Evolutionary conservation across 2,888 invertebrate species (phyloP).

Genomic region (Rhodophaea formosa): DNA sequence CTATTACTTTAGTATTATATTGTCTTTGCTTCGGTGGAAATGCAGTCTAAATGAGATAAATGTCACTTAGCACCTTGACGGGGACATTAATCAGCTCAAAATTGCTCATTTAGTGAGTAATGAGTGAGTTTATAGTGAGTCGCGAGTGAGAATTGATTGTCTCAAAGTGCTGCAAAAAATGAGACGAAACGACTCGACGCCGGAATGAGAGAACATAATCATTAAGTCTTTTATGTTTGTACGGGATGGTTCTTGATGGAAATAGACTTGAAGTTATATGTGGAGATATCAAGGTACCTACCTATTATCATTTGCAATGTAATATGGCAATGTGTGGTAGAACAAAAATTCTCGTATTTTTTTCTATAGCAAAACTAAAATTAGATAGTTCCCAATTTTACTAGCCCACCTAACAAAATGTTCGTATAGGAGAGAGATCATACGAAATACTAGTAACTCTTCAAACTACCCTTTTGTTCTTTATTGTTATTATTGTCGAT

Average conservation of each 20-base stretch:
- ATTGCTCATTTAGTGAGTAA: conserved; percentile 32
- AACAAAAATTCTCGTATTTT: no score
- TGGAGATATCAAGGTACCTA: background rate
- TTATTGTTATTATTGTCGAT: no score
- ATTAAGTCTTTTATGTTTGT: conserved; percentile 5
- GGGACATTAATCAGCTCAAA: conserved; percentile 27
- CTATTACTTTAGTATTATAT: no score
- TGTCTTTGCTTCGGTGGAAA: no score
- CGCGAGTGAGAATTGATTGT: conserved; percentile 16
- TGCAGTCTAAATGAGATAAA: conserved; percentile 18
- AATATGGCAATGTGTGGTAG: no score
- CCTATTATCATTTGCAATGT: background rate
- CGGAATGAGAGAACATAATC: background rate
- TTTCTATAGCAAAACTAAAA: no score
- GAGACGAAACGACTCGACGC: background rate
- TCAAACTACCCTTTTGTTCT: no score
- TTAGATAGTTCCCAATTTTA: no score
- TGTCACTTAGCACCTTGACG: conserved; percentile 21
- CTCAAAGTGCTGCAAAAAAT: conserved; percentile 13
- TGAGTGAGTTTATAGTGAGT: conserved; percentile 25
- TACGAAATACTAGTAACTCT: no score
- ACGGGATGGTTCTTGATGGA: background rate
- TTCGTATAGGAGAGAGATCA: no score
- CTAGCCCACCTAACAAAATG: no score
- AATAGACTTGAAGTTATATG: background rate